A percentile compares a stretch with the other conserved stretches of the same genome.
Conservation (phyloP, 1,140 invertebrate species). For the Drosophila pseudoobscura region DNA sequence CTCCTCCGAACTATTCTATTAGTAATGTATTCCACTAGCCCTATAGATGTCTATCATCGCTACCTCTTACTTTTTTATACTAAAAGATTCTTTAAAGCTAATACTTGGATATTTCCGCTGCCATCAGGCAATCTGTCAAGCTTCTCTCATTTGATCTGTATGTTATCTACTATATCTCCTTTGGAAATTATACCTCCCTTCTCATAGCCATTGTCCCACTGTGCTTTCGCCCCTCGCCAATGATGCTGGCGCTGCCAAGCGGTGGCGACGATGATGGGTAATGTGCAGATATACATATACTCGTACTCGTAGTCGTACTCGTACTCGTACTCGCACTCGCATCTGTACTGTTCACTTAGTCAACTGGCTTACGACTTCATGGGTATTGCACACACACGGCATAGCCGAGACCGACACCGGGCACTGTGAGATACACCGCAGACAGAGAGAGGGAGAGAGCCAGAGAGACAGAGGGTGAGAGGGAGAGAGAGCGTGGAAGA, state of each 20-base stretch:
- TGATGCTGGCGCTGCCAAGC: conserved; percentile 12
- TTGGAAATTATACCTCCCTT: neutral
- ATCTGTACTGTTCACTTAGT: conserved; percentile 61
- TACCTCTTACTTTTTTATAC: too few species aligned
- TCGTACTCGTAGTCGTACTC: conserved; percentile 3
- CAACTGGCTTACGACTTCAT: conserved; percentile 65
- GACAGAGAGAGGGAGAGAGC: neutral
- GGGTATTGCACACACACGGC: conserved; percentile 62
- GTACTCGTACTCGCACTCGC: conserved; percentile 14
- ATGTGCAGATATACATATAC: conserved; percentile 10
- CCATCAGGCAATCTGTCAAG: too few species aligned
- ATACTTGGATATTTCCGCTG: too few species aligned
- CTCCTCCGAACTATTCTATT: too few species aligned
- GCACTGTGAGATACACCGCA: too few species aligned
- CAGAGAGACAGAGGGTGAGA: neutral
- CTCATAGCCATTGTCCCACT: conserved; percentile 7
- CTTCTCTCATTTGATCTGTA: too few species aligned
- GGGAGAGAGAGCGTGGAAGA: neutral
- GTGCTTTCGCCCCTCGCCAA: conserved; percentile 42
- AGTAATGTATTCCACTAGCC: too few species aligned
- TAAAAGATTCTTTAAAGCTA: too few species aligned
- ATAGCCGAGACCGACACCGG: neutral
- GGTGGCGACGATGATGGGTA: conserved; percentile 27
- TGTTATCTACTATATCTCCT: too few species aligned
- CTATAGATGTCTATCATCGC: too few species aligned